These are phyloP conservation scores for Mesembrinibis cayennensis DNA, from an alignment of 2,113 vertebrate species.

Conservation along the genomic window DNA sequence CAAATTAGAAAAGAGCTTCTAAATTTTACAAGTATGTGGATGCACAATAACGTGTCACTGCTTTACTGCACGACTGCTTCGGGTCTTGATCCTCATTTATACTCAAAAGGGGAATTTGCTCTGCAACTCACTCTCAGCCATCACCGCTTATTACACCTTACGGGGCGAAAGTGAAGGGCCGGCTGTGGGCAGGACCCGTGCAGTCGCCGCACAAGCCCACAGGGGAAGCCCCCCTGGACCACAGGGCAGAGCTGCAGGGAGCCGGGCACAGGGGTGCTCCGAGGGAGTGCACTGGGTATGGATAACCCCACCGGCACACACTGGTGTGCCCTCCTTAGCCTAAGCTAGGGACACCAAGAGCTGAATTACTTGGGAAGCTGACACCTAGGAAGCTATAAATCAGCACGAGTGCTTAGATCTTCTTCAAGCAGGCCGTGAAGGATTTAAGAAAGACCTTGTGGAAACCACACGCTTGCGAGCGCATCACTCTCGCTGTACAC, in stretches of 20 bases:
- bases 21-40: fast-evolving
- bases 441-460: background rate
- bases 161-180: background rate
- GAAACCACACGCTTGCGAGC: fast-evolving
- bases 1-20: background rate
- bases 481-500: fast-evolving
- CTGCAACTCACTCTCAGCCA: fast-evolving
- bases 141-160: fast-evolving
- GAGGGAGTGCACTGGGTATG: fast-evolving
- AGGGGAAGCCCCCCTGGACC: fast-evolving
- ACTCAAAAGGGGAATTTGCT: background rate
- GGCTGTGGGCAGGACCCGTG: fast-evolving
- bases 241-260: fast-evolving
- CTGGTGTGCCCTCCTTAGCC: fast-evolving
- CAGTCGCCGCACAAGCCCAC: fast-evolving
- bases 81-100: fast-evolving
- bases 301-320: background rate
- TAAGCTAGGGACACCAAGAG: fast-evolving
- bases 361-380: background rate
- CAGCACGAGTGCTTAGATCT: fast-evolving
- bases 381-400: background rate
- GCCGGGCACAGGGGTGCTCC: background rate
- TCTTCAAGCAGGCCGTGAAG: background rate
- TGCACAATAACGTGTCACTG: fast-evolving
- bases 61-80: fast-evolving